phyloP scores from a whole-genome alignment of 2,113 vertebrate species.

The Cygnus atratus region DNA sequence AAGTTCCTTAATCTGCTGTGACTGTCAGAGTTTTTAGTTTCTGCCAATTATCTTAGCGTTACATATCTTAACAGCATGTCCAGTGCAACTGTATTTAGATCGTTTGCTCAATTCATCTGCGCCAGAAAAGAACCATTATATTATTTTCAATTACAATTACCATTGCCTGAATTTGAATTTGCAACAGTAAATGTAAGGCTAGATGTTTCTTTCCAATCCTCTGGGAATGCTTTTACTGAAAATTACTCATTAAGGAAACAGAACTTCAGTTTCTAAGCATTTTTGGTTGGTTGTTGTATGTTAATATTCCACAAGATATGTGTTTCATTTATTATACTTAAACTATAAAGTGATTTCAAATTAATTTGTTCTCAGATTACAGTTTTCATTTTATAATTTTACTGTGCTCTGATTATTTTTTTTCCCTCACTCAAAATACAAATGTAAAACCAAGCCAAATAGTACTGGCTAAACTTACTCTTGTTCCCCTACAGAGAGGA shows the following conservation, averaged over 20 bases:
- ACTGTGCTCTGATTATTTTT: neutral
- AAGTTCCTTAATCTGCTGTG: neutral
- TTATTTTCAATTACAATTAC: constrained; percentile 13
- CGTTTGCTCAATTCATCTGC: neutral
- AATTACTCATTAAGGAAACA: neutral
- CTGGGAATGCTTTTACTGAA: neutral
- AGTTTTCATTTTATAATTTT: neutral
- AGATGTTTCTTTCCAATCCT: neutral
- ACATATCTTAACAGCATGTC: neutral
- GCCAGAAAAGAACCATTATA: neutral
- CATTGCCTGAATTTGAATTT: neutral
- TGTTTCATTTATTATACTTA: neutral
- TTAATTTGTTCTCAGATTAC: neutral
- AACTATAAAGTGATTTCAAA: neutral
- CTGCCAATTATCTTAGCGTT: neutral
- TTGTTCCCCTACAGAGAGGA: neutral
- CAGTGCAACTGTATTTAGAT: neutral
- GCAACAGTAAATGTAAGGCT: neutral
- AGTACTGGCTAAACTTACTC: neutral
- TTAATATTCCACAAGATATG: neutral
- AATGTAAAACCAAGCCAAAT: neutral
- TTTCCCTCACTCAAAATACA: neutral
- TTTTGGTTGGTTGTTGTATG: neutral
- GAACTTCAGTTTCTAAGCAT: neutral
- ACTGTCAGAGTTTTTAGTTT: neutral